Percentiles rank a stretch among this genome's conserved stretches.
These are phyloP conservation scores for Addax nasomaculatus DNA, from an alignment of 2,113 vertebrate genomes.

Conservation along the genomic window DNA sequence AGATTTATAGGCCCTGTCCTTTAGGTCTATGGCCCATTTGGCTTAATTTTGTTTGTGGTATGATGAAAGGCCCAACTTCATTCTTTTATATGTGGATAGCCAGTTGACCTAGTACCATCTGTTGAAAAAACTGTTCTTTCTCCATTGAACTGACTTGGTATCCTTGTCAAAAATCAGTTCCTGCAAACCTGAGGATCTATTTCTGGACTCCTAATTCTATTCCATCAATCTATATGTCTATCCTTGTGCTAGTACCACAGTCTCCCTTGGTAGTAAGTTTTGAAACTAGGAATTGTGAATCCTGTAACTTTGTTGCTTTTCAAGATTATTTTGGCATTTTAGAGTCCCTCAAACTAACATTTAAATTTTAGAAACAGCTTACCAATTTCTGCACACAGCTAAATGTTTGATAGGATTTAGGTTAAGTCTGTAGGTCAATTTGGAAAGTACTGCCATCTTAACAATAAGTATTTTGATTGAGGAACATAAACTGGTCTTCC, in stretches of 20 bases:
- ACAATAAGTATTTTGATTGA: neutral
- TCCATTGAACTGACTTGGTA: neutral
- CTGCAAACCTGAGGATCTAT: neutral
- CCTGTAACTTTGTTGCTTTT: neutral
- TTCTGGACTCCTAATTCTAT: neutral
- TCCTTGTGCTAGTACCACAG: neutral
- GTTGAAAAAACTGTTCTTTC: neutral
- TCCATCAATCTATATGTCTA: neutral
- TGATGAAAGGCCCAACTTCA: neutral
- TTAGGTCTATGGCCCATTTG: neutral
- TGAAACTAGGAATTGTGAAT: neutral
- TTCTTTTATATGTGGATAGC: neutral
- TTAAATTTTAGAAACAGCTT: neutral
- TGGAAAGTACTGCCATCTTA: neutral
- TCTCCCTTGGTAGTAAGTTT: neutral
- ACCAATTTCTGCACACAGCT: neutral
- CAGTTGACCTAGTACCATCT: neutral
- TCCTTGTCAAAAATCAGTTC: neutral
- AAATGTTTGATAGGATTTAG: neutral
- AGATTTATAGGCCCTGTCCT: neutral
- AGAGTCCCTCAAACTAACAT: neutral
- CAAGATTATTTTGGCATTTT: neutral
- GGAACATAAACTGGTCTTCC: neutral
- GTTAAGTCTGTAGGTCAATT: neutral
- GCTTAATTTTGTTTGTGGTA: neutral